These are phyloP conservation scores for Rhagonycha fulva DNA, from an alignment of 2,888 invertebrate genomes.

Conservation along the genomic window DNA sequence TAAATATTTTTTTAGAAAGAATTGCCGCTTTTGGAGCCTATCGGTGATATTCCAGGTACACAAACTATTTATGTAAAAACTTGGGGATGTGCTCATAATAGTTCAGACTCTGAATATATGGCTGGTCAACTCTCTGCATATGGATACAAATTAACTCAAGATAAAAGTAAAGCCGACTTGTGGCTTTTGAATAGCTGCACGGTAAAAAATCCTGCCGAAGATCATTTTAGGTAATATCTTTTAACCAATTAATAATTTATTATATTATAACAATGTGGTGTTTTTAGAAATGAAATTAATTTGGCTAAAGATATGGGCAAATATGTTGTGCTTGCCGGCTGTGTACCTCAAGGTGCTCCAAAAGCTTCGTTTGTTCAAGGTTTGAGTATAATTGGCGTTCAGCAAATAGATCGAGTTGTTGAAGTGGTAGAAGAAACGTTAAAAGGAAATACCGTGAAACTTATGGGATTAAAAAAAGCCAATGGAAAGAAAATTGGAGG, in stretches of 20 bases:
- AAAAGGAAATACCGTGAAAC: conserved; percentile 68
- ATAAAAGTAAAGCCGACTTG: conserved; percentile 82
- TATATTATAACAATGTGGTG: conserved; percentile 3
- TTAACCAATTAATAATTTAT: neutral
- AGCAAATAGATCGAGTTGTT: conserved; percentile 96
- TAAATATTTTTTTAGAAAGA: conserved; percentile 22
- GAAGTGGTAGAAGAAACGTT: conserved; percentile 98
- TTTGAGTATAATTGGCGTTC: conserved; percentile 94
- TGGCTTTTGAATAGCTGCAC: conserved; percentile 98
- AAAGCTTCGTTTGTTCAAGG: conserved; percentile 72
- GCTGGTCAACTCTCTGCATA: conserved; percentile 88
- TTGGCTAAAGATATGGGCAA: conserved; percentile 75
- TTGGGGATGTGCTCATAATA: conserved; percentile 98
- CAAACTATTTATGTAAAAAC: conserved; percentile 87
- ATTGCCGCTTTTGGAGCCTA: conserved; percentile 24
- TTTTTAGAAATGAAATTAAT: conserved; percentile 78
- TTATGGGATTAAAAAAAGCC: conserved; percentile 78
- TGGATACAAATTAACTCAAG: conserved; percentile 83
- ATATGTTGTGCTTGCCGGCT: conserved; percentile 93
- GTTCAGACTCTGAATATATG: conserved; percentile 98
- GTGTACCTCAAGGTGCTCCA: conserved; percentile 94
- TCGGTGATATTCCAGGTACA: conserved; percentile 66
- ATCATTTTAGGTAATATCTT: conserved; percentile 73
- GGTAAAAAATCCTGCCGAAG: conserved; percentile 96
- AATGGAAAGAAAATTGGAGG: conserved; percentile 84